Conservation (phyloP, 2,888 invertebrate genomes). For the Cordylochernes scorpioides region DNA sequence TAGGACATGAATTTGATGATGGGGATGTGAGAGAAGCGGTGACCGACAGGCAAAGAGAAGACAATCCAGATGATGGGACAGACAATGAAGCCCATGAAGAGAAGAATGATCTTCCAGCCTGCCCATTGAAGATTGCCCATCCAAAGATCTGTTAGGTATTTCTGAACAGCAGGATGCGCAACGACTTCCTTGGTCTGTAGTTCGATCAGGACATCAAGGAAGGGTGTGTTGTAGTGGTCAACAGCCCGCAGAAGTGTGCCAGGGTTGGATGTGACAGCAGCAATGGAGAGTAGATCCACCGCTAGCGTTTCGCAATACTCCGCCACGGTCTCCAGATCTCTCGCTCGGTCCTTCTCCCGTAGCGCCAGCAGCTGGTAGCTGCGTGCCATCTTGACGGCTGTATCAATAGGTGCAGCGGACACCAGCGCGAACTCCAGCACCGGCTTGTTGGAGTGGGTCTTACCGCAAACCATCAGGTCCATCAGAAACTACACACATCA, state of each 20-base stretch:
- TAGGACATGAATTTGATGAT: conserved; percentile 99
- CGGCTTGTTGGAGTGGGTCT: conserved; percentile 62
- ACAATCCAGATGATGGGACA: conserved; percentile 90
- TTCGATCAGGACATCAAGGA: conserved; percentile 85
- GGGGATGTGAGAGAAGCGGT: conserved; percentile 88
- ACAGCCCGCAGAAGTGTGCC: conserved; percentile 80
- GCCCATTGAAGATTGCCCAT: conserved; percentile 88
- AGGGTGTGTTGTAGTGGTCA: conserved; percentile 73
- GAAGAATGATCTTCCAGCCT: conserved; percentile 69
- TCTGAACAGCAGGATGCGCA: conserved; percentile 85
- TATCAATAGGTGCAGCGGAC: conserved; percentile 97
- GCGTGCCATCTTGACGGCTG: conserved; percentile 86
- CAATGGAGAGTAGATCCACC: conserved; percentile 71
- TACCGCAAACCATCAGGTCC: conserved; percentile 71
- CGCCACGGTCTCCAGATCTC: conserved; percentile 78
- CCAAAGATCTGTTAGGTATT: conserved; percentile 51
- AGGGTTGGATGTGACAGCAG: conserved; percentile 77
- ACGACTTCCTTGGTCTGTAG: conserved; percentile 91
- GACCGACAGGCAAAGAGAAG: conserved; percentile 75
- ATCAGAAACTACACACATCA: conserved; percentile 47
- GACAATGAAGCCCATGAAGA: conserved; percentile 69
- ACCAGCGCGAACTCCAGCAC: conserved; percentile 90
- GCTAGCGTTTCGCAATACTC: conserved; percentile 95
- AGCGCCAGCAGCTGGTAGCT: conserved; percentile 33
- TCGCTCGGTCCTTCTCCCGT: conserved; percentile 85